A percentile compares a stretch with the other conserved stretches of the same genome.
phyloP scores from a whole-genome alignment of 1,140 invertebrate genomes.

The Anadara kagoshimensis region DNA sequence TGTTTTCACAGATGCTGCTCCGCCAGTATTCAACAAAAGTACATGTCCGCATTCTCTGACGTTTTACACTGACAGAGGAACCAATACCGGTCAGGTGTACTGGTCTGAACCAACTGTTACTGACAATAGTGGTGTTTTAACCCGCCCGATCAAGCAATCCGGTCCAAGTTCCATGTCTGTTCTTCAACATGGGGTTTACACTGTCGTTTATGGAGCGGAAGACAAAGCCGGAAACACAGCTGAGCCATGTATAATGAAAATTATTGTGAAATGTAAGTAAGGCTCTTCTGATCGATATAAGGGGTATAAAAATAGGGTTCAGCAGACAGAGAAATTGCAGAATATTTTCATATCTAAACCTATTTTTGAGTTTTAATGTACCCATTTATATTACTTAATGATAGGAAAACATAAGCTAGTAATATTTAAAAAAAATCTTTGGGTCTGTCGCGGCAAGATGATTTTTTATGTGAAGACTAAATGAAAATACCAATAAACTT shows the following conservation, averaged over 20 bases:
- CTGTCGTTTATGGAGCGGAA: conserved; percentile 15
- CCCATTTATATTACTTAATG: too few species aligned
- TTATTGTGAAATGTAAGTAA: conserved; percentile 32
- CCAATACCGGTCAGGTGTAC: not conserved
- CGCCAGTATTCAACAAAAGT: not conserved
- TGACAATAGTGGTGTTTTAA: conserved; percentile 8
- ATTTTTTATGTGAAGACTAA: too few species aligned
- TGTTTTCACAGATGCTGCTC: not conserved
- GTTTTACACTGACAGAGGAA: not conserved
- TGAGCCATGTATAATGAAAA: conserved; percentile 14
- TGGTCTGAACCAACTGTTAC: conserved; percentile 17
- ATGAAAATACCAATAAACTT: too few species aligned
- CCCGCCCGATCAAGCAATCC: not conserved
- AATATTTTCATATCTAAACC: too few species aligned
- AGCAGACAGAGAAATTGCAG: too few species aligned
- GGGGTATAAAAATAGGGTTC: too few species aligned
- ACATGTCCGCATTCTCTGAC: not conserved
- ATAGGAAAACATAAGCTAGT: too few species aligned
- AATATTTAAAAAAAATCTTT: too few species aligned
- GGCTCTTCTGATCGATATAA: too few species aligned
- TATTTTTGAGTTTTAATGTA: too few species aligned
- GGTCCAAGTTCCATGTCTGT: not conserved
- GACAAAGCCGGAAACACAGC: conserved; percentile 28
- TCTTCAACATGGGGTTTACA: conserved; percentile 8
- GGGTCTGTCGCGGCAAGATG: too few species aligned